These are phyloP conservation scores for Leuciscus waleckii DNA, from an alignment of 2,797 vertebrate genomes.

Conservation along the genomic window DNA sequence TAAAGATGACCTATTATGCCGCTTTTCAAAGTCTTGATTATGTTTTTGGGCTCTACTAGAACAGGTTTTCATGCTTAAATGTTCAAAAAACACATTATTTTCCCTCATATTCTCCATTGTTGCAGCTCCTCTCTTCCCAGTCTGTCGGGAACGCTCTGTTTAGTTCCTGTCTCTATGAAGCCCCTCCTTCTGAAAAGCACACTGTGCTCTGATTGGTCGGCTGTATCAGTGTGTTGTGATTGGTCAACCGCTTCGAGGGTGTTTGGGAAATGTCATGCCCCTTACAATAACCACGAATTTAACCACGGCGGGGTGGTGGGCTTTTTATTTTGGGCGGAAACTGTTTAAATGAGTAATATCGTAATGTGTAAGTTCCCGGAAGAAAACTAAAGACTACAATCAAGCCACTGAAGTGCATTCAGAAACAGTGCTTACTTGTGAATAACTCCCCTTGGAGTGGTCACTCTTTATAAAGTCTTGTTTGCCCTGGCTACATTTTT, in stretches of 20 bases:
- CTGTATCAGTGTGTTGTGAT: neutral
- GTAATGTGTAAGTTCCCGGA: neutral
- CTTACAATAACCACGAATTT: too few relatives aligned
- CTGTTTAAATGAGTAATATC: too few relatives aligned
- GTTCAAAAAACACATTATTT: neutral
- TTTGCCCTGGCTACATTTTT: too few relatives aligned
- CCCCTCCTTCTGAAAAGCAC: neutral
- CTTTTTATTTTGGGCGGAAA: too few relatives aligned
- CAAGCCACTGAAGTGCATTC: neutral
- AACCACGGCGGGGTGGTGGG: too few relatives aligned
- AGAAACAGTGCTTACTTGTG: neutral
- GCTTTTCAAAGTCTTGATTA: neutral
- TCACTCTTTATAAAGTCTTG: too few relatives aligned
- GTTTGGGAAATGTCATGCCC: neutral
- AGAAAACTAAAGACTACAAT: neutral
- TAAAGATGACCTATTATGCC: too few relatives aligned
- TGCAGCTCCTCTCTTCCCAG: neutral
- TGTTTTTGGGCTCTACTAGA: neutral
- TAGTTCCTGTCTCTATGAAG: neutral
- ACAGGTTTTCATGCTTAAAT: neutral
- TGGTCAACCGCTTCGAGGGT: neutral
- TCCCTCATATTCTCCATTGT: neutral
- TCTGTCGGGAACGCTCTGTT: neutral
- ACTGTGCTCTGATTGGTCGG: neutral
- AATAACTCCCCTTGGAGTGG: neutral